Evolutionary conservation across 2,113 vertebrate species (phyloP), one percentile per base, ranked within the genome.

Genomic region (Actinemys pallida): DNA sequence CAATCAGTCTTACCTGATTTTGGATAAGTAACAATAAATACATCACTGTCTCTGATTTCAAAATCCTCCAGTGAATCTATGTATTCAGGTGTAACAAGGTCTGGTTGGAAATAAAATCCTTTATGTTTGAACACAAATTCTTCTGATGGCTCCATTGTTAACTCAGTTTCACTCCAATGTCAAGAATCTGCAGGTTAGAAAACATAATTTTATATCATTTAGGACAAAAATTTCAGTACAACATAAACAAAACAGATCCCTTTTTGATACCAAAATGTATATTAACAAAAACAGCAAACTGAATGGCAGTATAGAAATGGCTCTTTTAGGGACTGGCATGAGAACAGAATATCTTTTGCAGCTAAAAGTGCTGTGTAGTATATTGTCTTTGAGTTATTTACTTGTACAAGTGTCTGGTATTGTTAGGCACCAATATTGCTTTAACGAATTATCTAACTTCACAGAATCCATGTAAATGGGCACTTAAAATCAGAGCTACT

Each of bases 31-130:
- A 96, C 93, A 24, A 98, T 16, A 90, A 98, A 96, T 29, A 98
- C 45, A 81, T 98, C 98, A 35, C 92, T 97, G 29, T 98, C 98
- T 49, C 95, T 93, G 72, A 98, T 96, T 85, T 98, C 94, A 88
- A 98, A 98, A 80, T 83, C 93, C 94, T 98, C 97, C 24, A 98
- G 96, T 4, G 97, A 97, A 56, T 98, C 97, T 0, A 99, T 42
- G 8, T 98, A 50, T 62, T 98, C 98, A 2, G 45, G 22, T 19
- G 97, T 92, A n/a, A 92, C 87, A 13, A 49, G 3, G 3, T 31
- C 5, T 5, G 1, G 0, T 10, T 0, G 2, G 76, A 98, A 98
- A 81, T 96, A 93, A 90, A 90, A 92, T 39, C 97, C 98, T 92
- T 97, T 98, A 91, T 98, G 98, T 42, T 93, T 79, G 5, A 84